Conservation (phyloP, 2,888 invertebrate species). For the Hyalella azteca region DNA sequence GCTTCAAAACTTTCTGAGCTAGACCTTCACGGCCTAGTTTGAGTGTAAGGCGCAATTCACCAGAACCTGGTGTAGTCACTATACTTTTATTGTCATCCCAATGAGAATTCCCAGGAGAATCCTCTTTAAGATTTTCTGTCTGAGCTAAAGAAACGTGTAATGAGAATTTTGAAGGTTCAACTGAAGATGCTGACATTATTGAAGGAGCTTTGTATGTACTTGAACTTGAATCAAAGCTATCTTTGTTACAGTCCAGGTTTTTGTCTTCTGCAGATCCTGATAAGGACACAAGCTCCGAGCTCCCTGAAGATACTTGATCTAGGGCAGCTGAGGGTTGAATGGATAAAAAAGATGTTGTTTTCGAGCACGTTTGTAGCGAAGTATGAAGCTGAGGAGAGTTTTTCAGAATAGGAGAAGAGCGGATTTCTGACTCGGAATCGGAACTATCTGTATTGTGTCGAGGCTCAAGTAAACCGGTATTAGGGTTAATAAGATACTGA, state of each 20-base stretch:
- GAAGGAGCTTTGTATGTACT: neutral
- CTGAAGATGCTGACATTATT: neutral
- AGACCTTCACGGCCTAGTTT: slow-evolving; percentile 50
- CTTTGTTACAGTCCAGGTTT: neutral
- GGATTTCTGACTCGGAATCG: slow-evolving; percentile 66
- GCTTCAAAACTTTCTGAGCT: slow-evolving; percentile 52
- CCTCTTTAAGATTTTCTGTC: neutral
- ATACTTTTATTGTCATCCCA: slow-evolving; percentile 16
- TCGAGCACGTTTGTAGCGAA: neutral
- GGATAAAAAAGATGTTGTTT: slow-evolving; percentile 43
- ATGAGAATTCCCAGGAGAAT: neutral
- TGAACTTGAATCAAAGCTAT: neutral
- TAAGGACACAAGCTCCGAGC: neutral
- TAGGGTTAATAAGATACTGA: slow-evolving; percentile 86
- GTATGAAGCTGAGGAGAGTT: neutral
- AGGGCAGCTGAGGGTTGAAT: slow-evolving; percentile 49
- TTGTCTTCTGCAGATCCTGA: neutral
- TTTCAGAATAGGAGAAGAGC: slow-evolving; percentile 42
- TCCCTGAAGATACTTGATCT: slow-evolving; percentile 49
- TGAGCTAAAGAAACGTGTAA: neutral
- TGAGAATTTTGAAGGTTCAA: neutral
- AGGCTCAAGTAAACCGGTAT: slow-evolving; percentile 83
- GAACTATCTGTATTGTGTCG: slow-evolving; percentile 73
- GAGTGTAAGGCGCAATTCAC: slow-evolving; percentile 47
- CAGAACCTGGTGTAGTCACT: slow-evolving; percentile 37